Evolutionary conservation across 2,888 invertebrate genomes (phyloP).

Genomic region (Drosophila demipolita): DNA sequence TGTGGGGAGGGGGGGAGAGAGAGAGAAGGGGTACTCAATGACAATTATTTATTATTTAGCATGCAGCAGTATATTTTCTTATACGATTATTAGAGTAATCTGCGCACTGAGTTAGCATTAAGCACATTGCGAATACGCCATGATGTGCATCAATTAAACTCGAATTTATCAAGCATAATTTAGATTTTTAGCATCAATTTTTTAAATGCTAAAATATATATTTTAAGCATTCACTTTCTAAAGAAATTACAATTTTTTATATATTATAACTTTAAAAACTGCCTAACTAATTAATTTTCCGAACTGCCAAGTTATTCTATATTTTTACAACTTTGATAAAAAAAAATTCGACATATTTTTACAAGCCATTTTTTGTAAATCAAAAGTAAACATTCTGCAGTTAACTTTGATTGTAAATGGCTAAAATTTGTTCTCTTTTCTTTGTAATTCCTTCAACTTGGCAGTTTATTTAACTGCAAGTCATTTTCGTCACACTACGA

Average conservation of each 20-base stretch:
- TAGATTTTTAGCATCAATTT: not conserved
- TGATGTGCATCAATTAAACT: slow-evolving; percentile 10
- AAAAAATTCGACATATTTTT: not conserved
- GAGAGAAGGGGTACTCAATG: slow-evolving; percentile 19
- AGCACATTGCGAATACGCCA: slow-evolving; percentile 53
- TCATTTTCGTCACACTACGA: slow-evolving; percentile 35
- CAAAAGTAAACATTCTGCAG: not conserved
- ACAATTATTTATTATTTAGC: slow-evolving; percentile 61
- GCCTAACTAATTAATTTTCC: not conserved
- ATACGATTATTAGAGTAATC: slow-evolving; percentile 35
- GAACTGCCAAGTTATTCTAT: not conserved
- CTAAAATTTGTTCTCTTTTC: not conserved
- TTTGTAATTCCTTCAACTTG: not conserved
- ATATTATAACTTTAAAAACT: not conserved
- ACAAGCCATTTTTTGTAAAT: not conserved
- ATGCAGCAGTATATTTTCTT: slow-evolving; percentile 29
- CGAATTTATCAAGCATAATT: not conserved
- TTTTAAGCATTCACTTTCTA: not conserved
- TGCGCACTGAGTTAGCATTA: slow-evolving; percentile 32
- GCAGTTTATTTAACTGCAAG: not conserved
- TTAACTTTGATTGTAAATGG: not conserved
- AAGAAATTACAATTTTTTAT: not conserved
- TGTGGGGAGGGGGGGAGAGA: slow-evolving; percentile 17
- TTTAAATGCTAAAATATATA: not conserved
- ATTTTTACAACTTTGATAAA: not conserved